Evolutionary conservation across 2,888 invertebrate genomes (phyloP).

Genomic region (Merodon equestris): DNA sequence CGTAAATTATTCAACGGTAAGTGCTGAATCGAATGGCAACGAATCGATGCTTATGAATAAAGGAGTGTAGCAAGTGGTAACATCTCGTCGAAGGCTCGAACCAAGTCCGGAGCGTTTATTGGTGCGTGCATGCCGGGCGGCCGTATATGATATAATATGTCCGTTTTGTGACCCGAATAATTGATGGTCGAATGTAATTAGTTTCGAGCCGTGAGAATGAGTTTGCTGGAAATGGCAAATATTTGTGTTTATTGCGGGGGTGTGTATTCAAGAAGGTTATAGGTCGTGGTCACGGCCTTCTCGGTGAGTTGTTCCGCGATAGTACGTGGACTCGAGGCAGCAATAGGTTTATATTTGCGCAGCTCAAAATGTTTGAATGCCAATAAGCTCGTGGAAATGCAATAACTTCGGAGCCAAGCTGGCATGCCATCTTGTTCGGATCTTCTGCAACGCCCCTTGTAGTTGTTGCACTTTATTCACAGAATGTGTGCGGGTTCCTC

Average conservation of each 20-base stretch:
- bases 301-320: no score
- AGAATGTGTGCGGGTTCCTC: no score
- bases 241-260: slow-evolving; percentile 12
- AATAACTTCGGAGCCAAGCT: no score
- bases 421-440: no score
- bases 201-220: slow-evolving; percentile 16
- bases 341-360: no score
- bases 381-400: no score
- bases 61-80: background rate
- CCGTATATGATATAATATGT: slow-evolving; percentile 29
- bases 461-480: no score
- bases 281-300: no score
- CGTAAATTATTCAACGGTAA: slow-evolving; percentile 42
- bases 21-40: slow-evolving; percentile 34
- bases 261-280: no score
- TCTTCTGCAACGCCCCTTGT: no score
- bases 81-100: background rate
- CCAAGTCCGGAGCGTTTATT: background rate
- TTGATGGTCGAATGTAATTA: slow-evolving; percentile 57
- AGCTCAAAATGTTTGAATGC: no score
- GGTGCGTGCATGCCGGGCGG: slow-evolving; percentile 14
- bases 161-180: slow-evolving; percentile 47
- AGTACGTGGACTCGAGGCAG: no score
- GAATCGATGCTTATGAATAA: slow-evolving; percentile 59
- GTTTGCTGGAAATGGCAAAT: slow-evolving; percentile 37